Percentiles rank a stretch among this genome's conserved stretches.
phyloP scores from a whole-genome alignment of 2,113 vertebrate species.

The Amblyopsis rosae region DNA sequence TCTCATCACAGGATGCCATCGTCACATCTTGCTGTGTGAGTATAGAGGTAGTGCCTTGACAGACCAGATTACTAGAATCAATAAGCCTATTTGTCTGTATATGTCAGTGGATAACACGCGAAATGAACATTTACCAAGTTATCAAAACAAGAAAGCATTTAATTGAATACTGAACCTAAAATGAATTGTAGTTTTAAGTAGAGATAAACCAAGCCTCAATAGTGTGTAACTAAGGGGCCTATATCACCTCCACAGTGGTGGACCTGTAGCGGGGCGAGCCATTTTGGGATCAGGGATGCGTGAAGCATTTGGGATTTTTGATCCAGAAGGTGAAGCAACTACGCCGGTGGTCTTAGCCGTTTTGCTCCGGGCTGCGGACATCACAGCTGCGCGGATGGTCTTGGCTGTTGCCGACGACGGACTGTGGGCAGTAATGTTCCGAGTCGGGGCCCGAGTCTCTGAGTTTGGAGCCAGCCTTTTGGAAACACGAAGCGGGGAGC shows the following conservation, averaged over 20 bases:
- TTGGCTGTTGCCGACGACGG: slow-evolving; percentile 71
- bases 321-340: slow-evolving; percentile 25
- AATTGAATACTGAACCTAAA: slow-evolving; percentile 5
- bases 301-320: slow-evolving; percentile 58
- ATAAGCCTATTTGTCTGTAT: not conserved
- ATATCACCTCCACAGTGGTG: slow-evolving; percentile 74
- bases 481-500: slow-evolving; percentile 67
- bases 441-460: slow-evolving; percentile 54
- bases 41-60: too few species aligned
- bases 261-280: slow-evolving; percentile 56
- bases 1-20: too few species aligned
- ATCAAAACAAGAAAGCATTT: slow-evolving; percentile 12
- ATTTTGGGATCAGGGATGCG: slow-evolving; percentile 69
- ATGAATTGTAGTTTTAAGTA: slow-evolving; percentile 15
- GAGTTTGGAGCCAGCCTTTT: slow-evolving; percentile 73
- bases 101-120: too few species aligned
- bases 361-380: slow-evolving; percentile 71
- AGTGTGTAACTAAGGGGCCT: slow-evolving; percentile 1
- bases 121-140: slow-evolving; percentile 12
- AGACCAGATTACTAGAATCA: too few species aligned
- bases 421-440: slow-evolving; percentile 48
- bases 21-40: too few species aligned
- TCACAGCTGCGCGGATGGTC: slow-evolving; percentile 75
- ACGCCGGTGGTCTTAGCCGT: slow-evolving; percentile 60
- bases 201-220: slow-evolving; percentile 16